Evolutionary conservation across 1,140 invertebrate species (phyloP).

Genomic region (Drosophila carrolli): DNA sequence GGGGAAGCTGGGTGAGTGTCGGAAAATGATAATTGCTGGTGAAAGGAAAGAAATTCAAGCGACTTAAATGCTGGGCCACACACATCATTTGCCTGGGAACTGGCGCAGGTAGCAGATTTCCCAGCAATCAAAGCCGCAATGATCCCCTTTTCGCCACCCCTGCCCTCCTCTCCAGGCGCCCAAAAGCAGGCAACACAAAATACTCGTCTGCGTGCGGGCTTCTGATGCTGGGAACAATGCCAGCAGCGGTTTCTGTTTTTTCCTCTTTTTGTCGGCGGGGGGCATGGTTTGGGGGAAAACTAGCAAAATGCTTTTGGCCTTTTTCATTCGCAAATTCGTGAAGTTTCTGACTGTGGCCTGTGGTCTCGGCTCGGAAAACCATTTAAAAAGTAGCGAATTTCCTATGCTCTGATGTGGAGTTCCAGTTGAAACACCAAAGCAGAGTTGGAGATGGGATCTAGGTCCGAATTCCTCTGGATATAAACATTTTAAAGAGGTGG

Average conservation of each 20-base stretch:
- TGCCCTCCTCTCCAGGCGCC: constrained; percentile 3
- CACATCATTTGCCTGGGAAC: constrained; percentile 68
- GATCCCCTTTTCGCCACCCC: not conserved
- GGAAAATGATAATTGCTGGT: constrained; percentile 69
- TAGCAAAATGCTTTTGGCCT: constrained; percentile 55
- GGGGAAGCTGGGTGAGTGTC: no score
- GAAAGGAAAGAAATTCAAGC: constrained; percentile 57
- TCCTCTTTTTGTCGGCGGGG: not conserved
- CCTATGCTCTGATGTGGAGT: constrained; percentile 35
- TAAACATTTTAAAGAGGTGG: constrained; percentile 16
- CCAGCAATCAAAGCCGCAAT: constrained; percentile 62
- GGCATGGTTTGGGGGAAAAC: constrained; percentile 3
- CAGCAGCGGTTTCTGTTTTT: constrained; percentile 43
- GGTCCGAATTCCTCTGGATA: constrained; percentile 1
- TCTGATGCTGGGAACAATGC: constrained; percentile 56
- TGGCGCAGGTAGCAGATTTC: constrained; percentile 60
- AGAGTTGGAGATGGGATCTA: constrained; percentile 1
- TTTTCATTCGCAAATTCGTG: constrained; percentile 33
- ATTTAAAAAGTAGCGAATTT: constrained; percentile 35
- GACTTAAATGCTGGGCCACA: constrained; percentile 61
- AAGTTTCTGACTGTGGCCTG: constrained; percentile 17
- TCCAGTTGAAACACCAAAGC: not conserved
- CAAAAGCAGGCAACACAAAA: constrained; percentile 48
- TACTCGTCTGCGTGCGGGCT: constrained; percentile 59
- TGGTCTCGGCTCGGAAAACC: constrained; percentile 4